phyloP scores from a whole-genome alignment of 2,113 vertebrate genomes.

The Hemibagrus wyckioides region DNA sequence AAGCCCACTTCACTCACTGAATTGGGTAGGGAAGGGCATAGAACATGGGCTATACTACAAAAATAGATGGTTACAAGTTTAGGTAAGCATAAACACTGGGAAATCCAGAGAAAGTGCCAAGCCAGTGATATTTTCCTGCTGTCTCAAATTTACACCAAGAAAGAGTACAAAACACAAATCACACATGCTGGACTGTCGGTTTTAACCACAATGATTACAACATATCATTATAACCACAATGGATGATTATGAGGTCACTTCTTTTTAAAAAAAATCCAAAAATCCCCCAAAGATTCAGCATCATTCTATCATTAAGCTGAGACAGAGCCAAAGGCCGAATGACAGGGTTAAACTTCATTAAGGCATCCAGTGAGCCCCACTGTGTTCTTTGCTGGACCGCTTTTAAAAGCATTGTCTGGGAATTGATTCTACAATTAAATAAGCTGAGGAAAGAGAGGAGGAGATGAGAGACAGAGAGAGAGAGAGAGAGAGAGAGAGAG shows the following conservation, averaged over 20 bases:
- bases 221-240: constrained; percentile 38
- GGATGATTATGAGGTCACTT: constrained; percentile 69
- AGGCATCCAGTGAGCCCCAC: constrained; percentile 61
- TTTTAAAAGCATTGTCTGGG: constrained; percentile 66
- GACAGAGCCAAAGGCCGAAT: constrained; percentile 62
- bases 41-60: not conserved
- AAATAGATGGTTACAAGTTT: not conserved
- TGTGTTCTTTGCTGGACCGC: constrained; percentile 56
- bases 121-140: not conserved
- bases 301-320: constrained; percentile 46
- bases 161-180: not conserved
- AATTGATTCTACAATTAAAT: constrained; percentile 70
- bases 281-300: constrained; percentile 71
- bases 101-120: not conserved
- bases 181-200: not conserved
- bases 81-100: not conserved
- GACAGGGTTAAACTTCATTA: constrained; percentile 63
- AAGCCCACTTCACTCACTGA: constrained; percentile 11
- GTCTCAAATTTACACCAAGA: not conserved
- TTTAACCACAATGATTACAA: not conserved
- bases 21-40: not conserved
- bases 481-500: constrained; percentile 5
- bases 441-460: constrained; percentile 42
- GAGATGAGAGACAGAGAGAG: not conserved
- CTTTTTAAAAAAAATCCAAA: constrained; percentile 68